Percentiles rank a stretch among this genome's conserved stretches.
phyloP scores from a whole-genome alignment of 2,797 vertebrate species.

The Oryzias sinensis region DNA sequence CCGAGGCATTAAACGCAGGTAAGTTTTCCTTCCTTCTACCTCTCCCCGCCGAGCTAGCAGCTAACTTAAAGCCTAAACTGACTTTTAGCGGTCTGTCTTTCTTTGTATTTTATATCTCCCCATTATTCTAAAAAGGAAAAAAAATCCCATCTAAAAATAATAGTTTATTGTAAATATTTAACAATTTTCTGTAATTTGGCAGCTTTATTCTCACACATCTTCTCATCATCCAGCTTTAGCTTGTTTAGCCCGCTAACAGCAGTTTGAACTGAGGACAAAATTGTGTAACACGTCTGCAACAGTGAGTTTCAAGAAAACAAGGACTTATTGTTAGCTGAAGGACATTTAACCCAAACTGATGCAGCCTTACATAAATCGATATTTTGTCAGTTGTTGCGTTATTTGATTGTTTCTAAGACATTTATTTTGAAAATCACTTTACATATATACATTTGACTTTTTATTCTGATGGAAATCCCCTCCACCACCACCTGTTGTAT shows the following conservation, averaged over 20 bases:
- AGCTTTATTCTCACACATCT: slow-evolving; percentile 26
- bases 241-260: slow-evolving; percentile 24
- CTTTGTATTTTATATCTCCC: not conserved
- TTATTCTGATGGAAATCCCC: too few species aligned
- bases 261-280: not conserved
- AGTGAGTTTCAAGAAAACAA: not conserved
- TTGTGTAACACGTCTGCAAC: not conserved
- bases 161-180: not conserved
- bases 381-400: not conserved
- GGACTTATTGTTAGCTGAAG: not conserved
- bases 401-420: slow-evolving; percentile 1
- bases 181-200: slow-evolving; percentile 13
- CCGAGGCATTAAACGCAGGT: slow-evolving; percentile 48
- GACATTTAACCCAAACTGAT: not conserved
- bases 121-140: not conserved
- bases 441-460: slow-evolving; percentile 8
- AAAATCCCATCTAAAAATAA: not conserved
- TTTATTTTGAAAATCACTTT: slow-evolving; percentile 3
- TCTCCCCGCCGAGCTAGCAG: slow-evolving; percentile 48
- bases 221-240: slow-evolving; percentile 26
- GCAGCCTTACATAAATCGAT: not conserved
- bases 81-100: not conserved
- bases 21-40: slow-evolving; percentile 54
- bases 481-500: too few species aligned
- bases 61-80: slow-evolving; percentile 33